Evolutionary conservation across 2,888 invertebrate species (phyloP).

Genomic region (Temnothorax ravouxi): DNA sequence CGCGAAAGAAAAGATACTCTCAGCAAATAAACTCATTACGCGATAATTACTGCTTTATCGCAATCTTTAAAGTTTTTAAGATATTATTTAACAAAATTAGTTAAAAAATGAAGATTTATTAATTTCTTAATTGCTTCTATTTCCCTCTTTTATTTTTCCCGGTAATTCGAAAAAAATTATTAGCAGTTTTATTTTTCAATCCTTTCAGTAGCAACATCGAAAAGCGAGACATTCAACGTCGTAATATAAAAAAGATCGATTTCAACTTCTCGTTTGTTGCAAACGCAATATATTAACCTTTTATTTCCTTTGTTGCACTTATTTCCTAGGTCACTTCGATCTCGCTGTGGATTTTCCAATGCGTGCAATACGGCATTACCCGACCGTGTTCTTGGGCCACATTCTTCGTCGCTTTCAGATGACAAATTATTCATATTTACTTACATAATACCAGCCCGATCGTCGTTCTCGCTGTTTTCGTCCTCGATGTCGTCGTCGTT

Average conservation of each 20-base stretch:
- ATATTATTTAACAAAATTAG: neutral
- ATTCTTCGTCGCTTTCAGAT: slow-evolving; percentile 68
- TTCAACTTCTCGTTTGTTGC: neutral
- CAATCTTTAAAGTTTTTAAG: neutral
- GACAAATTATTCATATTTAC: slow-evolving; percentile 76
- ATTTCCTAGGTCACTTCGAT: slow-evolving; percentile 6
- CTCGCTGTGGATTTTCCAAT: neutral
- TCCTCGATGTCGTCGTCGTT: slow-evolving; percentile 32
- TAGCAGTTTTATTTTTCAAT: neutral
- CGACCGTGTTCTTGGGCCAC: slow-evolving; percentile 49
- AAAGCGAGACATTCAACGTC: neutral
- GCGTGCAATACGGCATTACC: neutral
- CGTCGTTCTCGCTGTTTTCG: slow-evolving; percentile 33
- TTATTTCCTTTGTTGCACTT: neutral
- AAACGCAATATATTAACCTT: too few species aligned
- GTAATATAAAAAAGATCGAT: neutral
- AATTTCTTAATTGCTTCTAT: neutral
- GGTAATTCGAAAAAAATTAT: neutral
- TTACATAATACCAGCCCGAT: slow-evolving; percentile 75
- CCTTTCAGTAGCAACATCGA: neutral
- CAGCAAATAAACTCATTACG: neutral
- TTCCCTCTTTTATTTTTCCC: too few species aligned
- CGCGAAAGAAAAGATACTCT: neutral
- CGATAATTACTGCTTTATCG: neutral
- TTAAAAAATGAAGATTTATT: neutral